phyloP scores from a whole-genome alignment of 2,888 invertebrate species.

The Oligia fasciuncula region DNA sequence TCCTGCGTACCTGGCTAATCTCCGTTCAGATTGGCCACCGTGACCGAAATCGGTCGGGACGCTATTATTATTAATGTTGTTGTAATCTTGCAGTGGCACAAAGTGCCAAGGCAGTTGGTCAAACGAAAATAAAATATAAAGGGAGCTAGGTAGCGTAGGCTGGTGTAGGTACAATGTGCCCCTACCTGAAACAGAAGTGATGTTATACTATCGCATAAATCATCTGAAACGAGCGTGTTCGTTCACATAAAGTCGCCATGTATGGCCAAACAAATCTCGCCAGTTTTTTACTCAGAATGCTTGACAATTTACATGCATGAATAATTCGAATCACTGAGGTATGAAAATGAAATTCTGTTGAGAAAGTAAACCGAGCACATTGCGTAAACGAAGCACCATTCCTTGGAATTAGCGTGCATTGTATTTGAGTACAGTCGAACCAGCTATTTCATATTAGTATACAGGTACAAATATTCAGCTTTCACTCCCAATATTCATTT shows the following conservation, averaged over 20 bases:
- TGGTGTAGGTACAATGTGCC: too few species aligned
- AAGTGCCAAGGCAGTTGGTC: too few species aligned
- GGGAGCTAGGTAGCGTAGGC: too few species aligned
- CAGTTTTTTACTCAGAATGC: neutral
- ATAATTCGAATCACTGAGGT: constrained; percentile 16
- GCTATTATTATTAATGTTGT: too few species aligned
- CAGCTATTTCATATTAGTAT: neutral
- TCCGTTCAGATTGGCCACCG: too few species aligned
- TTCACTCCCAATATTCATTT: neutral
- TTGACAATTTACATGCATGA: constrained; percentile 19
- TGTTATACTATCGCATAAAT: neutral
- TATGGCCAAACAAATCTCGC: neutral
- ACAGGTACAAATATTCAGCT: neutral
- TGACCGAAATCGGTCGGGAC: too few species aligned
- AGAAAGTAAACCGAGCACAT: constrained; percentile 37
- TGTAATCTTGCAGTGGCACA: too few species aligned
- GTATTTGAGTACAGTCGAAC: neutral
- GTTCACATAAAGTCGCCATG: neutral
- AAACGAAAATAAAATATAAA: too few species aligned
- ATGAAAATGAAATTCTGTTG: constrained; percentile 17
- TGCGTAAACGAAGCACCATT: constrained; percentile 20
- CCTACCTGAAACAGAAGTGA: too few species aligned
- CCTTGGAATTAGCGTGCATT: constrained; percentile 6
- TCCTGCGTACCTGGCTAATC: too few species aligned
- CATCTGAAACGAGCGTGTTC: neutral